These are phyloP conservation scores for Rhagonycha fulva DNA, from an alignment of 2,888 invertebrate genomes.

Conservation along the genomic window DNA sequence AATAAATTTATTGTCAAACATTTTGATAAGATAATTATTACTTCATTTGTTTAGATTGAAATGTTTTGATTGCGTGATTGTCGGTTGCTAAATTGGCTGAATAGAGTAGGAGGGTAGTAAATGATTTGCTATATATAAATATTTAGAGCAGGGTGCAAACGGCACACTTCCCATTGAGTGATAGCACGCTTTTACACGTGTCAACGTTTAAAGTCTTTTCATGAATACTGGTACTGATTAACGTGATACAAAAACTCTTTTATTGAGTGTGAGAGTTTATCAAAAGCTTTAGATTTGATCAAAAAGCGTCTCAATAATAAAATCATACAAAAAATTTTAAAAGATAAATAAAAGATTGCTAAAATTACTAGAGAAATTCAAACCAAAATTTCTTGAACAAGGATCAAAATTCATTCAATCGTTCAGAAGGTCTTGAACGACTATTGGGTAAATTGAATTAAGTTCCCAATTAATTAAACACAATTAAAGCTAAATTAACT, in stretches of 20 bases:
- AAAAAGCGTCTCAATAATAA: background rate
- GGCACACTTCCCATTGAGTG: conserved; percentile 30
- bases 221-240: conserved; percentile 36
- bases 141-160: conserved; percentile 27
- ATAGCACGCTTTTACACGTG: conserved; percentile 21
- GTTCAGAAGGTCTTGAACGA: background rate
- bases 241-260: conserved; percentile 26
- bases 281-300: background rate
- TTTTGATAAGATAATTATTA: conserved; percentile 33
- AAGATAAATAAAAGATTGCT: too few species aligned
- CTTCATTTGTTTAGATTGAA: conserved; percentile 30
- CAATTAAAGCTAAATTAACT: background rate
- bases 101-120: conserved; percentile 32
- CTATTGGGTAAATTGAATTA: background rate
- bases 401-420: background rate
- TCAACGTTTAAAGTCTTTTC: conserved; percentile 18
- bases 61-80: conserved; percentile 39
- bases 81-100: conserved; percentile 39
- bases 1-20: conserved; percentile 13
- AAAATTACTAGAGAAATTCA: background rate
- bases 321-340: background rate
- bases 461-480: background rate
- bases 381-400: background rate
- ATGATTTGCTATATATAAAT: conserved; percentile 41
- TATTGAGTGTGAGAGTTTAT: background rate